Percentiles rank a stretch among this genome's conserved stretches.
phyloP scores from a whole-genome alignment of 2,888 invertebrate species.

The Watsonalla cultraria region DNA sequence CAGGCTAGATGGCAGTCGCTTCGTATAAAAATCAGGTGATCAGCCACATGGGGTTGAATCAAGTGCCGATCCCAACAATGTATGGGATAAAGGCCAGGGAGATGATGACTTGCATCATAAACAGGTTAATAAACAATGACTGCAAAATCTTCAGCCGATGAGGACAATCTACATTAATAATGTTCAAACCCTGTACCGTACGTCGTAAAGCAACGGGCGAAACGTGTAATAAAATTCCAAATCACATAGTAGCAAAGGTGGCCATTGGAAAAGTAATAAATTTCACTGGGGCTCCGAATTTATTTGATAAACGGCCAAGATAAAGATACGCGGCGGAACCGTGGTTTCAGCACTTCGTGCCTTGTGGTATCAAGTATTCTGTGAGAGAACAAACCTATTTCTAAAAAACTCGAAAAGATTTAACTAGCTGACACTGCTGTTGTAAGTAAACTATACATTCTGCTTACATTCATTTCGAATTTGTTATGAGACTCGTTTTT shows the following conservation, averaged over 20 bases:
- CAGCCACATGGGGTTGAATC: no score
- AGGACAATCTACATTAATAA: not conserved
- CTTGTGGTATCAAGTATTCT: constrained; percentile 41
- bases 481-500: no score
- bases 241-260: constrained; percentile 52
- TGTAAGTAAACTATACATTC: not conserved
- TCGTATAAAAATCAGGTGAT: no score
- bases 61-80: no score
- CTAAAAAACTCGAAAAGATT: not conserved
- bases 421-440: not conserved
- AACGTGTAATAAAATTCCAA: constrained; percentile 52
- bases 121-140: no score
- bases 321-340: constrained; percentile 48
- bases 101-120: no score
- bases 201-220: constrained; percentile 41
- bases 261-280: constrained; percentile 70
- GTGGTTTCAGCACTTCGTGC: constrained; percentile 34
- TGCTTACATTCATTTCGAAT: not conserved
- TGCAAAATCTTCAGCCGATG: no score
- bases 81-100: no score
- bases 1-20: no score
- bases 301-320: constrained; percentile 70
- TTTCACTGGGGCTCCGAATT: constrained; percentile 65
- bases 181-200: constrained; percentile 31
- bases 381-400: not conserved